phyloP scores from a whole-genome alignment of 2,797 vertebrate genomes.

The Graptemys geographica region DNA sequence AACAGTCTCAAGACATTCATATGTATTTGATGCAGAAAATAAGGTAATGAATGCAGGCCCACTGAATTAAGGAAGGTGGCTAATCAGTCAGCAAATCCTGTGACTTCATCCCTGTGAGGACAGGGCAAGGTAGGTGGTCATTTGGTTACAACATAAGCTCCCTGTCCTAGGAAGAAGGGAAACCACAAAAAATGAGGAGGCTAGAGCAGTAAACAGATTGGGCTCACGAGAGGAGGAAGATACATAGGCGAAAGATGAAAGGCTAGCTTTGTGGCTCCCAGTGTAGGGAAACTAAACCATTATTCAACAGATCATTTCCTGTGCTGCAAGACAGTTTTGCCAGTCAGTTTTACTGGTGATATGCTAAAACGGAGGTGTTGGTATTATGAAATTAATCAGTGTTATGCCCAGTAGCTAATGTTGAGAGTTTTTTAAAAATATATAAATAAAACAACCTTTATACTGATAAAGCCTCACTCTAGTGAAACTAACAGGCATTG shows the following conservation, averaged over 20 bases:
- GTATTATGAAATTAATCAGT: background rate
- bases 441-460: background rate
- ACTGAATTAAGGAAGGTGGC: background rate
- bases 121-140: background rate
- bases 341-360: background rate
- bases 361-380: background rate
- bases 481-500: background rate
- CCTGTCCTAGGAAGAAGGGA: background rate
- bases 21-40: background rate
- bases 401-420: background rate
- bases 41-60: background rate
- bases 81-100: background rate
- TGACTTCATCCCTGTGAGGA: background rate
- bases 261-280: background rate
- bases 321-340: background rate
- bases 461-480: background rate
- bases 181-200: background rate
- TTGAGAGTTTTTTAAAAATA: background rate
- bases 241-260: background rate
- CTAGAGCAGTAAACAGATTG: background rate
- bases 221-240: background rate
- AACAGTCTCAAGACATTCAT: background rate
- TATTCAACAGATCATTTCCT: background rate
- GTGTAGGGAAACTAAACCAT: background rate
- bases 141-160: background rate